Evolutionary conservation across 2,113 vertebrate species (phyloP).

Genomic region (Hiodon alosoides): DNA sequence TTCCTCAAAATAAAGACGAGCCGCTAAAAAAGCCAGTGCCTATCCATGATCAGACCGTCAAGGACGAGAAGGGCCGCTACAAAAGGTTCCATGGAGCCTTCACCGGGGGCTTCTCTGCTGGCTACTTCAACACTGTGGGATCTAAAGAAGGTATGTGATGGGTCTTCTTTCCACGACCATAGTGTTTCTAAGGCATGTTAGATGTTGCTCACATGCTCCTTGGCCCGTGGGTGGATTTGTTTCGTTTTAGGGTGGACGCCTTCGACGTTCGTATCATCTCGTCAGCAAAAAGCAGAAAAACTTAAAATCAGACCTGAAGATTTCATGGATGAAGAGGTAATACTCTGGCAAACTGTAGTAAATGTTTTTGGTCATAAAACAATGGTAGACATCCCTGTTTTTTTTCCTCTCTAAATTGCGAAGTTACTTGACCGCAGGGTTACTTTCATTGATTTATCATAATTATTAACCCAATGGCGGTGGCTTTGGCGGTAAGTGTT

Average conservation of each 20-base stretch:
- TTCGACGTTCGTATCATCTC: slow-evolving; percentile 82
- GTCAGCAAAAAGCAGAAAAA: slow-evolving; percentile 80
- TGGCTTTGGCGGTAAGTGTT: no score
- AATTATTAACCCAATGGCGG: no score
- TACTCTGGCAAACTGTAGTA: neutral
- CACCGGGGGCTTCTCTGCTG: slow-evolving; percentile 93
- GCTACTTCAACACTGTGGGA: slow-evolving; percentile 92
- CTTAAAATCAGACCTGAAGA: slow-evolving; percentile 74
- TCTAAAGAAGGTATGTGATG: slow-evolving; percentile 82
- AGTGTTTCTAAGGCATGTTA: neutral
- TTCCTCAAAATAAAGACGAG: slow-evolving; percentile 74
- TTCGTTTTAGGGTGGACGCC: slow-evolving; percentile 80
- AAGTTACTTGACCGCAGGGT: neutral
- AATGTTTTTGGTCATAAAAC: neutral
- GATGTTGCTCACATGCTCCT: neutral
- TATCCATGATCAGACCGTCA: slow-evolving; percentile 89
- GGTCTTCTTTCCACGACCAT: neutral
- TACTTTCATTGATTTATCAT: neutral
- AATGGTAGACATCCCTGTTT: no score
- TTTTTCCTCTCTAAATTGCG: no score
- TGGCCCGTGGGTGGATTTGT: neutral
- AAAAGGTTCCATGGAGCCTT: slow-evolving; percentile 93
- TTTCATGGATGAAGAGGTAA: slow-evolving; percentile 97
- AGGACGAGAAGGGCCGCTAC: slow-evolving; percentile 86
- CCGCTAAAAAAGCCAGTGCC: slow-evolving; percentile 79